A percentile compares a stretch with the other conserved stretches of the same genome.
phyloP scores from a whole-genome alignment of 2,888 invertebrate species.

The Lithosia quadra region DNA sequence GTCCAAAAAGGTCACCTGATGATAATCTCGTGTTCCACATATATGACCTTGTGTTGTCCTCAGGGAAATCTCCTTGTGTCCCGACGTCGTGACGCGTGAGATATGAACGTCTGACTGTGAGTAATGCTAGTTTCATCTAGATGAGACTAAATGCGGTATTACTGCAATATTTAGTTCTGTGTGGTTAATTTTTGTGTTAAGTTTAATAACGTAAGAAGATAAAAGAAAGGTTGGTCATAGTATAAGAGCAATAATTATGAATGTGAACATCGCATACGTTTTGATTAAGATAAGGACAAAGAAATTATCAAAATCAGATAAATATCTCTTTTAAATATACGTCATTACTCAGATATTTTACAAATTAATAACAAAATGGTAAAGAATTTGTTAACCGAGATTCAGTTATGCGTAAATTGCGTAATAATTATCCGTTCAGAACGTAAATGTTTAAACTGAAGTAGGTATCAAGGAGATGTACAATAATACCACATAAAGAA shows the following conservation, averaged over 20 bases:
- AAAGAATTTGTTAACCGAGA: too few species aligned
- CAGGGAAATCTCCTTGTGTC: slow-evolving; percentile 62
- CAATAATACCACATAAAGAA: too few species aligned
- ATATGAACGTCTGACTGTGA: slow-evolving; percentile 54
- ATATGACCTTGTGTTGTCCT: slow-evolving; percentile 57
- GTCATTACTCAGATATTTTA: too few species aligned
- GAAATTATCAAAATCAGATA: too few species aligned
- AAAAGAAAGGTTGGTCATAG: neutral
- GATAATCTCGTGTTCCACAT: slow-evolving; percentile 46
- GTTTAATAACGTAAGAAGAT: neutral
- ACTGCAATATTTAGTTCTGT: slow-evolving; percentile 21
- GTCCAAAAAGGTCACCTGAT: slow-evolving; percentile 38
- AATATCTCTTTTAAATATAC: too few species aligned
- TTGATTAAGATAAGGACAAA: neutral
- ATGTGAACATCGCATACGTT: neutral
- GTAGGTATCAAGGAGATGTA: too few species aligned
- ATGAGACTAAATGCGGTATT: slow-evolving; percentile 41
- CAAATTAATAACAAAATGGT: too few species aligned
- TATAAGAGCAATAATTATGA: neutral
- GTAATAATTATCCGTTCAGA: too few species aligned
- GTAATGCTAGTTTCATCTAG: slow-evolving; percentile 46
- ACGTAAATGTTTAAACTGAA: too few species aligned
- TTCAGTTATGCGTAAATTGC: too few species aligned
- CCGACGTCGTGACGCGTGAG: slow-evolving; percentile 50
- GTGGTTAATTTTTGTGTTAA: slow-evolving; percentile 12